Conservation (phyloP, 2,113 vertebrate species). For the Phalacrocorax pelagicus region DNA sequence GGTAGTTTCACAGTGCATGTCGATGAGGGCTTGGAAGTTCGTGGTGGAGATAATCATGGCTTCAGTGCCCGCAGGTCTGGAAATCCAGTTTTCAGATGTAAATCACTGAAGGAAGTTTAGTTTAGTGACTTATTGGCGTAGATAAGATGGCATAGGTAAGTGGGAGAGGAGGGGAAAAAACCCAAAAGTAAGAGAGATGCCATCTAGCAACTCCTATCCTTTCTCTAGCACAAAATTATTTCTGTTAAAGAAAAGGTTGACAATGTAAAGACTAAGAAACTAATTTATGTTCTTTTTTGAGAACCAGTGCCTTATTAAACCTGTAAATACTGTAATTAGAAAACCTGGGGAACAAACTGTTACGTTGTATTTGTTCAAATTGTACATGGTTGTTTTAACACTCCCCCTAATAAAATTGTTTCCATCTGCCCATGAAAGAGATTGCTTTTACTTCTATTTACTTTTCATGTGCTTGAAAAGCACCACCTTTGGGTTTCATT, state of each 20-base stretch:
- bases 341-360: constrained; percentile 68
- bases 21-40: background rate
- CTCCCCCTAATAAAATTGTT: constrained; percentile 81
- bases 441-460: background rate
- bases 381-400: constrained; percentile 80
- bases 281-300: constrained; percentile 73
- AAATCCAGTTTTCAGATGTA: background rate
- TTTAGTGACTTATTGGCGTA: background rate
- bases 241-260: constrained; percentile 61
- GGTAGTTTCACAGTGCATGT: background rate
- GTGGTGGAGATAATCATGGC: background rate
- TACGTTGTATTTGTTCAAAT: constrained; percentile 73
- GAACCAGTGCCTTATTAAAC: constrained; percentile 86
- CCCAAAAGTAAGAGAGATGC: background rate
- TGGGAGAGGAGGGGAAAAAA: background rate
- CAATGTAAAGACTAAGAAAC: constrained; percentile 51
- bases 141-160: background rate
- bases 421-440: constrained; percentile 47
- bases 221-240: constrained; percentile 54
- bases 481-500: background rate
- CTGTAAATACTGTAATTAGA: constrained; percentile 83
- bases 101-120: background rate
- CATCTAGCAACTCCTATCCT: constrained; percentile 11
- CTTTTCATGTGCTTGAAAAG: background rate
- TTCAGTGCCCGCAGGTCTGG: background rate